A percentile compares a stretch with the other conserved stretches of the same genome.
These are phyloP conservation scores for Adoxophyes honmai DNA, from an alignment of 1,140 invertebrate genomes.

Conservation along the genomic window DNA sequence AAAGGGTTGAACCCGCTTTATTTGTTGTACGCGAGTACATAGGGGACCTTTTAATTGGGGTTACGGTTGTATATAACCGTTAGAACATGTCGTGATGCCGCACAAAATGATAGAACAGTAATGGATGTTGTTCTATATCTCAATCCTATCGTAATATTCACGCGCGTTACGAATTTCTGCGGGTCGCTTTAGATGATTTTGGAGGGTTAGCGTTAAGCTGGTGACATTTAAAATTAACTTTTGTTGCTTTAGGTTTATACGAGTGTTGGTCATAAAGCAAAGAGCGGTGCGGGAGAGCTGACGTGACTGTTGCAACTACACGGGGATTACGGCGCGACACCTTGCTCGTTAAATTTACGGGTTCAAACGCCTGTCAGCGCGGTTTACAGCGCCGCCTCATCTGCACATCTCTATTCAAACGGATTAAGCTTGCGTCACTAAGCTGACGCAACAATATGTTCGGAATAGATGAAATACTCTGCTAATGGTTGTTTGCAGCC, in stretches of 20 bases:
- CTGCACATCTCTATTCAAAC: constrained; percentile 49
- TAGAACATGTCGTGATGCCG: neutral
- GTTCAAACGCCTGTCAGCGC: constrained; percentile 60
- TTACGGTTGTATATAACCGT: neutral
- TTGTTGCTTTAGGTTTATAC: constrained; percentile 48
- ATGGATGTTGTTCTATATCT: neutral
- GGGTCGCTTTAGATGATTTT: constrained; percentile 35
- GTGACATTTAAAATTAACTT: constrained; percentile 62
- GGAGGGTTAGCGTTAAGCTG: constrained; percentile 46
- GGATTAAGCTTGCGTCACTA: constrained; percentile 40
- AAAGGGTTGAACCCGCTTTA: constrained; percentile 51
- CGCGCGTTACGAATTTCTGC: constrained; percentile 21
- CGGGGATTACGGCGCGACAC: constrained; percentile 51
- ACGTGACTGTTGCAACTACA: constrained; percentile 45
- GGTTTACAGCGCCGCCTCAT: constrained; percentile 38
- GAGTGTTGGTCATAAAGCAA: constrained; percentile 40
- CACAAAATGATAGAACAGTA: neutral
- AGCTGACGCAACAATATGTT: constrained; percentile 17
- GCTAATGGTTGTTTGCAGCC: too few relatives aligned
- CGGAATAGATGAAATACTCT: neutral
- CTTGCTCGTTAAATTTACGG: constrained; percentile 49
- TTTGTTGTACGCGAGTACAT: constrained; percentile 19
- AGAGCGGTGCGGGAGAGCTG: constrained; percentile 31
- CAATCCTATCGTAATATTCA: constrained; percentile 10
- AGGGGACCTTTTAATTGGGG: constrained; percentile 13